Evolutionary conservation across 1,140 invertebrate genomes (phyloP), one percentile per base, ranked within the genome.

Genomic region (Oscheius sp.): DNA sequence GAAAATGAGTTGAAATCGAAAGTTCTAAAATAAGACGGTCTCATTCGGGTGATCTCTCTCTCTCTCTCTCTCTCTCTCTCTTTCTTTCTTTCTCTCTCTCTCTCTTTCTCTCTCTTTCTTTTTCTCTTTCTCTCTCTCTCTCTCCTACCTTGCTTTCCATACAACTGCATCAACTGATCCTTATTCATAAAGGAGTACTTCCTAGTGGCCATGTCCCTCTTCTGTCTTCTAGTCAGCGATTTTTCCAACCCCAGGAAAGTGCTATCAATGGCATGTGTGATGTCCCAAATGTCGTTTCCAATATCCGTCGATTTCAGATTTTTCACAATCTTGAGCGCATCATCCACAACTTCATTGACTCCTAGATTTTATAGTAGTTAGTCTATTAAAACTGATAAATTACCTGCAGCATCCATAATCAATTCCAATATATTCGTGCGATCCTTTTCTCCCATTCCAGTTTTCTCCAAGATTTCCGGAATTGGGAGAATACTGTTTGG

Each of bases 391-490:
- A 32, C 4, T 10, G 67, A 69, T 15, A 46, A 28, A 32, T 68
- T 18, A 72, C 35, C 65, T 2, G 62, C 49, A 0, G 61, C 62
- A 49, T 76, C 73, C 75, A 77, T 77, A 1, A 76, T 59, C 2
- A 77, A 49, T 31, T 76, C 74, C 31, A 77, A 28, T 26, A 77
- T 45, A 52, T 45, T 58, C 32, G 77, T 52, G 35, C 71, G 45
- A 31, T 76, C 75, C 10, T 46, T 59, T 0, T 55, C 45, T 18
- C 29, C 29, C 13, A 76, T 4, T 70, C 75, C 75, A 35, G 46
- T 34, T 2, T 71, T 62, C 36, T 77, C 68, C 34, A 77, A 49
- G 29, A 72, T 45, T 23, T 77, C 65, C 42, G 75, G 75, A 36
- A 77, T 31, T 7, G 75, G 74, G 2, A 76, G 66, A 26, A 77